A percentile compares a stretch with the other conserved stretches of the same genome.
Conservation (phyloP, 1,140 invertebrate species). For the Zaprionus nigranus region DNA sequence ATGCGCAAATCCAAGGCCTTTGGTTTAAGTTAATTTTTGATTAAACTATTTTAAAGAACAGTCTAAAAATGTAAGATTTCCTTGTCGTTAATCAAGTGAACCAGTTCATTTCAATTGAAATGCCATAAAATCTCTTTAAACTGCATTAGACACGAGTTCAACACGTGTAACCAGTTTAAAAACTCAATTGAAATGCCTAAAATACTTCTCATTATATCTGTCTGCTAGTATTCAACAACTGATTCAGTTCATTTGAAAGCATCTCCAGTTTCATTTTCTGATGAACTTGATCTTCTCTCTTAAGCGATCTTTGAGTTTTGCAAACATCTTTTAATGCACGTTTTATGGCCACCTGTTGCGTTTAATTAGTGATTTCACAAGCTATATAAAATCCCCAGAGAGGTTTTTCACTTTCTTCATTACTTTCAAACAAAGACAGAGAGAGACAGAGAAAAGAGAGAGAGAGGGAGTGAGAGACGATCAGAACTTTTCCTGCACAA, state of each 20-base stretch:
- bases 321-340: conserved; percentile 4
- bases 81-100: too few relatives aligned
- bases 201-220: not conserved
- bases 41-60: too few relatives aligned
- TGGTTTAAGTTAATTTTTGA: too few relatives aligned
- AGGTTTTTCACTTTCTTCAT: conserved; percentile 44
- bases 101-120: too few relatives aligned
- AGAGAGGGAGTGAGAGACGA: not conserved
- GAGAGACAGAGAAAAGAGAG: not conserved
- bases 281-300: conserved; percentile 19
- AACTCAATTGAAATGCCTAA: not conserved
- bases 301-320: not conserved
- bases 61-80: too few relatives aligned
- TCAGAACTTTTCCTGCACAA: conserved; percentile 31
- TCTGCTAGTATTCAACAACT: not conserved
- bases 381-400: not conserved
- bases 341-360: not conserved
- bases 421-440: conserved; percentile 27
- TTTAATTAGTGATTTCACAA: conserved; percentile 29
- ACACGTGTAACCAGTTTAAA: not conserved
- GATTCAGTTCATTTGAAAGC: not conserved
- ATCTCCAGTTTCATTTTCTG: not conserved
- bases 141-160: not conserved
- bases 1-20: too few relatives aligned
- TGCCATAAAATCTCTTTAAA: not conserved